These are phyloP conservation scores for Macrophya alboannulata DNA, from an alignment of 2,888 invertebrate species.

Conservation along the genomic window DNA sequence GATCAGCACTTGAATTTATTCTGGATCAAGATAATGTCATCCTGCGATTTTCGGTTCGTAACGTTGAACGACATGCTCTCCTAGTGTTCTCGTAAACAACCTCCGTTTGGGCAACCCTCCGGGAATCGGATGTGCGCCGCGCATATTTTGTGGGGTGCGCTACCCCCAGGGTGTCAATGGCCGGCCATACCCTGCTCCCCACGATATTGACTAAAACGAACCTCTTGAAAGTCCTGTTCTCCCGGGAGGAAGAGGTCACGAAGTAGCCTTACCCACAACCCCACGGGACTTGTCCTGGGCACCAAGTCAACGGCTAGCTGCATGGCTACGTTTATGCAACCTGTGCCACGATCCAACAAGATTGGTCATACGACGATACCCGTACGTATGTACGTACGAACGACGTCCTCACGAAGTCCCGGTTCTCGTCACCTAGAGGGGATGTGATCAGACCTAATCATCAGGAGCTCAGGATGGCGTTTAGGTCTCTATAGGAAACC, in stretches of 20 bases:
- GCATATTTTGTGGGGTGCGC: constrained; percentile 5
- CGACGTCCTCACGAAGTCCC: constrained; percentile 17
- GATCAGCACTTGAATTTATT: background rate
- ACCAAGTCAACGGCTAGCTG: constrained; percentile 52
- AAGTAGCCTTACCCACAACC: constrained; percentile 78
- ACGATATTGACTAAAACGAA: constrained; percentile 11
- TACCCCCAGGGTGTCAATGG: constrained; percentile 49
- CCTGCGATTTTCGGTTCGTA: background rate
- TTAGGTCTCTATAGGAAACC: constrained; percentile 48
- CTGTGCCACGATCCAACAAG: constrained; percentile 2
- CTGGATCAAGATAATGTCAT: background rate
- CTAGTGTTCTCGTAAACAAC: constrained; percentile 50
- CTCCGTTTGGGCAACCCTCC: constrained; percentile 47
- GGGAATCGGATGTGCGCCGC: constrained; percentile 29
- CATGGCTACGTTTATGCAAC: constrained; percentile 13
- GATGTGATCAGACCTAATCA: constrained; percentile 73
- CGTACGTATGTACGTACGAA: background rate
- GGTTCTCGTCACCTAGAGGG: constrained; percentile 70
- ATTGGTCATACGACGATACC: constrained; percentile 9
- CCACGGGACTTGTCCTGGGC: constrained; percentile 73
- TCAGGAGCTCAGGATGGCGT: constrained; percentile 72
- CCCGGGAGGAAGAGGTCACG: constrained; percentile 79
- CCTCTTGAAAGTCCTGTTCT: constrained; percentile 72
- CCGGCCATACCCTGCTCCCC: constrained; percentile 18
- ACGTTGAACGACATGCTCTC: constrained; percentile 32